Evolutionary conservation across 2,888 invertebrate species (phyloP).

Genomic region (Coenonympha glycerion): DNA sequence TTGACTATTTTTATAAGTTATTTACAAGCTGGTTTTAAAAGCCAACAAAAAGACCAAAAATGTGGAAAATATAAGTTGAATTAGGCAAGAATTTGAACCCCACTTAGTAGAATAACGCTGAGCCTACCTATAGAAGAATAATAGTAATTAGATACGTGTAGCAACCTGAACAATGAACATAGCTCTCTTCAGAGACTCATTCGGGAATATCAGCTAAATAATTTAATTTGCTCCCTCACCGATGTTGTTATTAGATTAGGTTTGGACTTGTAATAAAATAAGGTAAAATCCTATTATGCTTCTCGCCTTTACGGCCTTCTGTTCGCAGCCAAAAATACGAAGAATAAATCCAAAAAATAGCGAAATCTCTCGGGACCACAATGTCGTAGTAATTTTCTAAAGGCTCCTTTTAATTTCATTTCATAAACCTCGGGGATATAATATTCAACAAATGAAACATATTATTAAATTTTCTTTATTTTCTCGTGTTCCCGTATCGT

Average conservation of each 20-base stretch:
- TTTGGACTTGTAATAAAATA: conserved; percentile 8
- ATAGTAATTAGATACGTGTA: too few relatives aligned
- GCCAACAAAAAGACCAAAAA: too few relatives aligned
- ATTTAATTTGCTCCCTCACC: conserved; percentile 1
- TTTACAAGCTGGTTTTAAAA: too few relatives aligned
- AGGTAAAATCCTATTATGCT: conserved; percentile 4
- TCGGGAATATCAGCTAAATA: not conserved
- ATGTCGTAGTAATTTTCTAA: not conserved
- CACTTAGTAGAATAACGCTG: too few relatives aligned
- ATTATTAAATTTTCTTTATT: too few relatives aligned
- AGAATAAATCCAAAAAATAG: not conserved
- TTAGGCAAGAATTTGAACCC: too few relatives aligned
- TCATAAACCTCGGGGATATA: too few relatives aligned
- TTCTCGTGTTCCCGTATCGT: too few relatives aligned
- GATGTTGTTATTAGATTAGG: conserved; percentile 7
- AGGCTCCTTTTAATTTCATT: conserved; percentile 1
- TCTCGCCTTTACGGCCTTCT: not conserved
- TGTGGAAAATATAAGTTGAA: too few relatives aligned
- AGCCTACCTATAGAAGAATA: too few relatives aligned
- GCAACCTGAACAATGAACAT: too few relatives aligned
- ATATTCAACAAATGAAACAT: not conserved
- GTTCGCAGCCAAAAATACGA: conserved; percentile 1
- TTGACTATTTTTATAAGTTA: too few relatives aligned
- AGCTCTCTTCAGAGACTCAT: not conserved
- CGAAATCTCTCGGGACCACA: not conserved